phyloP scores from a whole-genome alignment of 2,888 invertebrate genomes.

The Chironomus tentans region DNA sequence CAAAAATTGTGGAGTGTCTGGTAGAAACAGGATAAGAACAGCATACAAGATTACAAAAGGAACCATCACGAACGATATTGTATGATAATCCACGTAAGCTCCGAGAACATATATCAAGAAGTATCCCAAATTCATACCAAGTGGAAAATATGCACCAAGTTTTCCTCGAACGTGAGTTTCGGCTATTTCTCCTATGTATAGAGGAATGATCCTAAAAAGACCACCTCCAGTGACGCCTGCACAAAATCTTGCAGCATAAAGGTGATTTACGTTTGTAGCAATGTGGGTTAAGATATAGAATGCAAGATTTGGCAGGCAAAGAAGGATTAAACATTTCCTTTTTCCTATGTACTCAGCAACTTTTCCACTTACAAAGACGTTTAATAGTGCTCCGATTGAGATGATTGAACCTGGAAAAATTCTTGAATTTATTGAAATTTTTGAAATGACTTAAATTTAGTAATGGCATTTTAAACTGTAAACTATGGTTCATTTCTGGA shows the following conservation, averaged over 20 bases:
- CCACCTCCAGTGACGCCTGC: slow-evolving; percentile 36
- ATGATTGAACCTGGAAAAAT: slow-evolving; percentile 36
- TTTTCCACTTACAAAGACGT: slow-evolving; percentile 35
- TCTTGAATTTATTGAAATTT: too few relatives aligned
- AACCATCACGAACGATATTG: slow-evolving; percentile 28
- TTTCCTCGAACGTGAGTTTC: slow-evolving; percentile 30
- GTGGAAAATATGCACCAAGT: slow-evolving; percentile 28
- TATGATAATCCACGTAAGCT: slow-evolving; percentile 28
- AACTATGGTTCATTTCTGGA: too few relatives aligned
- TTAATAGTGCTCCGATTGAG: slow-evolving; percentile 36
- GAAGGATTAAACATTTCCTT: slow-evolving; percentile 34
- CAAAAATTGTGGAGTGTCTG: slow-evolving; percentile 30
- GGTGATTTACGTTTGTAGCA: background rate
- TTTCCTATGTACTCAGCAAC: slow-evolving; percentile 36
- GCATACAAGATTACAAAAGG: slow-evolving; percentile 27
- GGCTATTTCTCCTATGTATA: slow-evolving; percentile 40
- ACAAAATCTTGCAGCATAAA: slow-evolving; percentile 36
- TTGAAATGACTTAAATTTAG: too few relatives aligned
- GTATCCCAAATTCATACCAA: slow-evolving; percentile 28
- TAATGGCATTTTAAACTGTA: too few relatives aligned
- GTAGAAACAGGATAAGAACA: slow-evolving; percentile 26
- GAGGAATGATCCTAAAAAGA: slow-evolving; percentile 35
- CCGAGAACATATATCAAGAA: slow-evolving; percentile 29
- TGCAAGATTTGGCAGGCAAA: slow-evolving; percentile 38
- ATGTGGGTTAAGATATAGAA: slow-evolving; percentile 4